Percentiles rank a stretch among this genome's conserved stretches.
Evolutionary conservation across 2,113 vertebrate species (phyloP).

Genomic region (Cygnus atratus): DNA sequence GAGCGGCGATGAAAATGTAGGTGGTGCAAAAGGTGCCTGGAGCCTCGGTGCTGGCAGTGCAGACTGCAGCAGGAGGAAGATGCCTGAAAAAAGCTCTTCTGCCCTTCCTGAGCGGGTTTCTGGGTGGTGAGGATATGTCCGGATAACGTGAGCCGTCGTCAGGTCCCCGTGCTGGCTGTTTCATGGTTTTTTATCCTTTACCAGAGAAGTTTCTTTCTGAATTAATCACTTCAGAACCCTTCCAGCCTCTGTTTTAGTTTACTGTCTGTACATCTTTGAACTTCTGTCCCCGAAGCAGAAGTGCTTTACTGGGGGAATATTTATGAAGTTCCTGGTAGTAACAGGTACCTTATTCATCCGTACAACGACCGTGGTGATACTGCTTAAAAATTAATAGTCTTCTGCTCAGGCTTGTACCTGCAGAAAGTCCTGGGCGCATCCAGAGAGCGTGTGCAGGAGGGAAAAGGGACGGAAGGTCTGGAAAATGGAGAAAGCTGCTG

Average conservation of each 20-base stretch:
- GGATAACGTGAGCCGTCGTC: background rate
- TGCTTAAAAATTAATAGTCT: background rate
- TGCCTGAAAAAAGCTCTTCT: background rate
- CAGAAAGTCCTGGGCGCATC: background rate
- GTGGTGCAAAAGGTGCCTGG: background rate
- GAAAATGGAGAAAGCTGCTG: background rate
- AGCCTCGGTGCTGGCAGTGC: background rate
- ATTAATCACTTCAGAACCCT: background rate
- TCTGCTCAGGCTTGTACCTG: background rate
- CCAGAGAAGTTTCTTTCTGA: background rate
- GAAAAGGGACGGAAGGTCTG: accelerated
- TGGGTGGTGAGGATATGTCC: background rate
- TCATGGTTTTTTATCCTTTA: background rate
- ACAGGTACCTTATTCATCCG: background rate
- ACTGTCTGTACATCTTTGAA: background rate
- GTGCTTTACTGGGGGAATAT: background rate
- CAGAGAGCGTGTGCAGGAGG: background rate
- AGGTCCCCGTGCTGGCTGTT: background rate
- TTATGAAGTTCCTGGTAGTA: too few relatives aligned
- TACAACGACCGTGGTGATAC: background rate
- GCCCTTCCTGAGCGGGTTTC: background rate
- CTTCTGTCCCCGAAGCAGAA: background rate
- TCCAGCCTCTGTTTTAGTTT: background rate
- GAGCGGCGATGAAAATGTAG: too few relatives aligned
- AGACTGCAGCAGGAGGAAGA: background rate